A percentile compares a stretch with the other conserved stretches of the same genome.
Conservation (phyloP, 2,888 invertebrate species). For the Ennomos erosarius region DNA sequence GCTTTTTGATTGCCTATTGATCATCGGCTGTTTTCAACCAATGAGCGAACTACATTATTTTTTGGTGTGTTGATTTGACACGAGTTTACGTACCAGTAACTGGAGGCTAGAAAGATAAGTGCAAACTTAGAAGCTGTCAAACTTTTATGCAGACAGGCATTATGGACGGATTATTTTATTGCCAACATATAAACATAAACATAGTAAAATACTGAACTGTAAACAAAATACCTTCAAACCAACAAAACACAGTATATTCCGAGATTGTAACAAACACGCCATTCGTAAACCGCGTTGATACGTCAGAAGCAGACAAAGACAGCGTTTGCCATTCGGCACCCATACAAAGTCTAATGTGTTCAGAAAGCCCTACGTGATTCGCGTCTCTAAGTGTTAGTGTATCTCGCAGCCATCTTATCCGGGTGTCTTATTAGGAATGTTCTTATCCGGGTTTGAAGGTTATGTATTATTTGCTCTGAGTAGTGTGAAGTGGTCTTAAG, state of each 20-base stretch:
- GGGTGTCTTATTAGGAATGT: constrained; percentile 14
- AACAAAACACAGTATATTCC: not conserved
- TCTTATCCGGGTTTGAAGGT: constrained; percentile 17
- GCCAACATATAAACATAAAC: no score
- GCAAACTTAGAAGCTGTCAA: no score
- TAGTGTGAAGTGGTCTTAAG: no score
- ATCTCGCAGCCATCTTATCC: constrained; percentile 21
- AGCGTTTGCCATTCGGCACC: constrained; percentile 17
- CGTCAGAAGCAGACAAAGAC: constrained; percentile 18
- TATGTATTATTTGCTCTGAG: constrained; percentile 2
- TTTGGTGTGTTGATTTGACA: no score
- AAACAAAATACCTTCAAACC: not conserved
- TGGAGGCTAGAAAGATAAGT: no score
- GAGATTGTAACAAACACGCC: constrained; percentile 9
- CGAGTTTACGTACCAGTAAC: no score
- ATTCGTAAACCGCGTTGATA: constrained; percentile 12
- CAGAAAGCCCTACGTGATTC: constrained; percentile 19
- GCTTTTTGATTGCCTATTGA: no score
- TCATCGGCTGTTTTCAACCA: no score
- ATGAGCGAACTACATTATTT: no score
- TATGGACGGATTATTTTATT: no score
- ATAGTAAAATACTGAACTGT: no score
- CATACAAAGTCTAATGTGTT: constrained; percentile 26
- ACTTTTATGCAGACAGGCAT: no score
- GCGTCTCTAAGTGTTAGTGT: constrained; percentile 10